Evolutionary conservation across 2,113 vertebrate species (phyloP), one percentile per base, ranked within the genome.

Genomic region (Monarcha castaneiventris): DNA sequence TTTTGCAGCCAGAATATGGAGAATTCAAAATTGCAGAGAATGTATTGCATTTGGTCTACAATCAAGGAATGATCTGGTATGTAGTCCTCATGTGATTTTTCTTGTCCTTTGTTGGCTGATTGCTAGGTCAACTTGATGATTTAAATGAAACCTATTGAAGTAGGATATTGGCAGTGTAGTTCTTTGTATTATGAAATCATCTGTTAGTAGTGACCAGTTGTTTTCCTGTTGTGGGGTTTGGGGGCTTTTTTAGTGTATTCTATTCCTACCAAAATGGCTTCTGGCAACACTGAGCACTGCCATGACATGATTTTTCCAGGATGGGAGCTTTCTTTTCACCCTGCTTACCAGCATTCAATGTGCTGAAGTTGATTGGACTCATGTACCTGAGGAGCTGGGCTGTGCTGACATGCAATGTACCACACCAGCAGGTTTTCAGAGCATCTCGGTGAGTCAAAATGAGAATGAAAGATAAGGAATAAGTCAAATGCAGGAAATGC

Each of bases 11-110:
- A 48, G 99, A 99, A 97, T 99, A 99, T 11, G 99, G 99, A 91
- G 99, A 99, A 97, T 99, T 99, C 97, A 99, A 99, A 98, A 99
- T 99, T 88, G 99, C 99, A 12, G 99, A 99, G 96, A 99, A 99
- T 16, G 99, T 99, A 46, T 87, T 99, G 18, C 99, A 99, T 92
- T 97, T 99, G 76, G 99, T 99, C 97, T 99, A 99, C 96, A 99
- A 99, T 96, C 99, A 99, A 97, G 99, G 99, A 84, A 99, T 99
- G 99, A 99, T 99, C 94, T 99, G 99, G 99, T 99, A 97, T 48
- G 99, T 97, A 13, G 11, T 25, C 79, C 9, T 5, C 6, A 52
- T 5, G 1, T 5, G 3, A 46, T 20, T 74, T 54, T 67, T 71
- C 54, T 41, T 80, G 37, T 63, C 25, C 32, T 68, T 37, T 41